Conservation (phyloP, 2,113 vertebrate species). For the Lanius ludovicianus region DNA sequence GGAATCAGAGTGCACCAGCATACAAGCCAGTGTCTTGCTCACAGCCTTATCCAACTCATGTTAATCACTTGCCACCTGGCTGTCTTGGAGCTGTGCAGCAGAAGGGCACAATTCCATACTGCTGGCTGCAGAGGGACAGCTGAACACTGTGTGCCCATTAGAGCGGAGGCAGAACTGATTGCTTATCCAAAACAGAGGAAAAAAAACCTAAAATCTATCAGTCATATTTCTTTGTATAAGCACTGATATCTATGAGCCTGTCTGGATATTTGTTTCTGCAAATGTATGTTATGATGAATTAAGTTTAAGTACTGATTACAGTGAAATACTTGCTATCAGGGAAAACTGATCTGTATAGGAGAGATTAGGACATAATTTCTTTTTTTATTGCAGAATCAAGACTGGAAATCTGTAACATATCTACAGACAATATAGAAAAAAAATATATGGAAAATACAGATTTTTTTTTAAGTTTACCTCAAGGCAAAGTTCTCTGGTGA, state of each 20-base stretch:
- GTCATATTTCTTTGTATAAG: not conserved
- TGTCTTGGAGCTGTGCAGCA: not conserved
- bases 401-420: not conserved
- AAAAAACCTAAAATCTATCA: accelerated
- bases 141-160: not conserved
- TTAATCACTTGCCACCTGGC: not conserved
- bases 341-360: not conserved
- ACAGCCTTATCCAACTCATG: not conserved
- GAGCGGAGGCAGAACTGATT: not conserved
- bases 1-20: not conserved
- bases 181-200: not conserved
- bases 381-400: not conserved
- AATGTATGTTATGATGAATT: not conserved
- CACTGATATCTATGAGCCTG: not conserved
- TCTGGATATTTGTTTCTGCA: not conserved
- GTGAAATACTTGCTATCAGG: not conserved
- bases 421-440: not conserved
- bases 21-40: not conserved
- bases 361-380: not conserved
- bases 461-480: not conserved
- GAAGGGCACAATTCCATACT: not conserved
- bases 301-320: not conserved
- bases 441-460: accelerated
- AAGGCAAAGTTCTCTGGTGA: not conserved
- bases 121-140: not conserved